Conservation (phyloP, 2,888 invertebrate genomes). For the Seira musarum region DNA sequence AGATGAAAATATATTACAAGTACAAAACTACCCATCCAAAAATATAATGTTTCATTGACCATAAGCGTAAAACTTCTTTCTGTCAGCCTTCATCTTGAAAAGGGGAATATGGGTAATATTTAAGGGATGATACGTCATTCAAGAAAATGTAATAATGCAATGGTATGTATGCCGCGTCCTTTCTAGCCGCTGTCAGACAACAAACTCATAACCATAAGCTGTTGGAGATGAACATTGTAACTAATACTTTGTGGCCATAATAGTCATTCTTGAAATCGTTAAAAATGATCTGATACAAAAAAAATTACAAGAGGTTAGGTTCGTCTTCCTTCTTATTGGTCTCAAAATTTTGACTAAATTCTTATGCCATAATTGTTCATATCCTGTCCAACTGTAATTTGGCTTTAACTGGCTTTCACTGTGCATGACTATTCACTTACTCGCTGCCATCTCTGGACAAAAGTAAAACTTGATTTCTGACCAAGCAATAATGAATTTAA, state of each 20-base stretch:
- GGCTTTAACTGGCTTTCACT: no score
- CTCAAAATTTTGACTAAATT: no score
- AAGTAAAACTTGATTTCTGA: no score
- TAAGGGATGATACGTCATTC: neutral
- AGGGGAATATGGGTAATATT: neutral
- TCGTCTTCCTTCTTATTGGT: no score
- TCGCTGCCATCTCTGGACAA: no score
- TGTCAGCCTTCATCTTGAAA: neutral
- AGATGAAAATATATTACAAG: constrained; percentile 53
- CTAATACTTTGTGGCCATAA: constrained; percentile 59
- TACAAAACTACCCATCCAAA: constrained; percentile 36
- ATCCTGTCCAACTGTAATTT: no score
- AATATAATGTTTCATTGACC: constrained; percentile 33
- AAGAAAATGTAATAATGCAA: neutral
- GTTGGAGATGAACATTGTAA: constrained; percentile 57
- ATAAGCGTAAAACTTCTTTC: constrained; percentile 6
- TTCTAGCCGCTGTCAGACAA: neutral
- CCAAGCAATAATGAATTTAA: constrained; percentile 51
- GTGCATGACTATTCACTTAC: no score
- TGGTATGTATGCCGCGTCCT: neutral
- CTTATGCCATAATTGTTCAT: no score
- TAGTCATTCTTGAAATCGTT: constrained; percentile 53
- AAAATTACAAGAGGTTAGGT: no score
- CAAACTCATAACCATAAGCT: constrained; percentile 46
- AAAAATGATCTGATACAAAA: no score